phyloP scores from a whole-genome alignment of 1,140 invertebrate genomes.

The Orius laevigatus region DNA sequence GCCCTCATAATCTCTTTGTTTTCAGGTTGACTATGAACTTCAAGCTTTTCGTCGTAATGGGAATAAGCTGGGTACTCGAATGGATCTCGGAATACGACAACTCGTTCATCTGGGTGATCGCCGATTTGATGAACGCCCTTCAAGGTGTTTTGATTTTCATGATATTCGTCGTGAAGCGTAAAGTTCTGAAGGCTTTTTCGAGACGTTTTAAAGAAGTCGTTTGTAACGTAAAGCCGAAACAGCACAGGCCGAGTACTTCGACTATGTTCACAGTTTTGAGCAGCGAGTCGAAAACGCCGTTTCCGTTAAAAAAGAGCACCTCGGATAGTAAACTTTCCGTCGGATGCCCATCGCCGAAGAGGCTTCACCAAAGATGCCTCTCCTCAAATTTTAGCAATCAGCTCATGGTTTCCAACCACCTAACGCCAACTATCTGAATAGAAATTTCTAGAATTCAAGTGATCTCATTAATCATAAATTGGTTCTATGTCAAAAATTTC shows the following conservation, averaged over 20 bases:
- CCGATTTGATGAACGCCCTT: slow-evolving; percentile 39
- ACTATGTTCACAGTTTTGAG: too few relatives aligned
- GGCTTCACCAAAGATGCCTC: too few relatives aligned
- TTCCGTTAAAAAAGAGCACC: slow-evolving; percentile 3
- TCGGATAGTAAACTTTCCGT: slow-evolving; percentile 8
- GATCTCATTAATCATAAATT: too few relatives aligned
- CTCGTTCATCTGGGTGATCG: slow-evolving; percentile 40
- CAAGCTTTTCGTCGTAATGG: slow-evolving; percentile 56
- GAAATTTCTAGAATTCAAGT: too few relatives aligned
- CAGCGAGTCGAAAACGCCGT: too few relatives aligned
- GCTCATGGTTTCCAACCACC: too few relatives aligned
- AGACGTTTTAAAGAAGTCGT: slow-evolving; percentile 1
- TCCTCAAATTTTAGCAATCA: too few relatives aligned
- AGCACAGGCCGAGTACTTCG: neutral
- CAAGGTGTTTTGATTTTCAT: slow-evolving; percentile 51
- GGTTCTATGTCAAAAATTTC: too few relatives aligned
- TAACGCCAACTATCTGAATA: too few relatives aligned
- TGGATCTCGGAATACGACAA: slow-evolving; percentile 39
- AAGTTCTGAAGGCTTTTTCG: slow-evolving; percentile 12
- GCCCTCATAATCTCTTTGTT: neutral
- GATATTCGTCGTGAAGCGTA: slow-evolving; percentile 49
- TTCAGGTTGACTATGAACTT: slow-evolving; percentile 33
- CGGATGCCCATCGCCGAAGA: too few relatives aligned
- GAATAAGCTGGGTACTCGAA: slow-evolving; percentile 53
- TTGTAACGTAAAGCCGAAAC: neutral